Conservation (phyloP, 2,797 vertebrate species). For the Phaenicophaeus curvirostris region DNA sequence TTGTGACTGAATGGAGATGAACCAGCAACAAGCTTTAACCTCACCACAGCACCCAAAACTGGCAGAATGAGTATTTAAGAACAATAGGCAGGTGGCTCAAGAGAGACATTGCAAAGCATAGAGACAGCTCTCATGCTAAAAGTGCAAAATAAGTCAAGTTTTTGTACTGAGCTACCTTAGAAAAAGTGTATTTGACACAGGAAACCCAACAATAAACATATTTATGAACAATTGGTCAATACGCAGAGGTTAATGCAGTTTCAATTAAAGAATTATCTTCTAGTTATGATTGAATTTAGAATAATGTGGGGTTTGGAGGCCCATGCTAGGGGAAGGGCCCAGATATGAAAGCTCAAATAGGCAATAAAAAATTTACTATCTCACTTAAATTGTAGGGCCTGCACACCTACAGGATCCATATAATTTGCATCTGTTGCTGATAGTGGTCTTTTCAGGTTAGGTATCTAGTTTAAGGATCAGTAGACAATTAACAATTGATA, state of each 20-base stretch:
- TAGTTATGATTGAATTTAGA: background rate
- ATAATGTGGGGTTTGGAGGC: background rate
- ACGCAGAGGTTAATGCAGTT: background rate
- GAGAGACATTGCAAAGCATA: no score
- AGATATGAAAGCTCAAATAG: conserved; percentile 22
- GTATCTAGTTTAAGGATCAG: conserved; percentile 88
- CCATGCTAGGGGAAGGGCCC: background rate
- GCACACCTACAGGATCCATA: conserved; percentile 67
- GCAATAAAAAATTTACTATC: conserved; percentile 74
- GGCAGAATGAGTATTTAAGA: no score
- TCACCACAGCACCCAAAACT: no score
- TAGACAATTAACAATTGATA: conserved; percentile 94
- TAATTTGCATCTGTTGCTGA: conserved; percentile 74
- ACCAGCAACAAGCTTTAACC: no score
- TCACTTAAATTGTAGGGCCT: conserved; percentile 29
- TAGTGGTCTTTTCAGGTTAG: conserved; percentile 74
- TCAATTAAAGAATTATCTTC: background rate
- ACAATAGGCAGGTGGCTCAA: no score
- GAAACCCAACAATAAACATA: background rate
- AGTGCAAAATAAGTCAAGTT: background rate
- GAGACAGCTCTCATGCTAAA: no score
- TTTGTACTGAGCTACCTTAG: background rate
- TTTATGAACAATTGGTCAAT: background rate
- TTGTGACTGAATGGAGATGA: no score
- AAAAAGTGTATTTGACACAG: background rate